Evolutionary conservation across 2,888 invertebrate genomes (phyloP).

Genomic region (Acleris emargana): DNA sequence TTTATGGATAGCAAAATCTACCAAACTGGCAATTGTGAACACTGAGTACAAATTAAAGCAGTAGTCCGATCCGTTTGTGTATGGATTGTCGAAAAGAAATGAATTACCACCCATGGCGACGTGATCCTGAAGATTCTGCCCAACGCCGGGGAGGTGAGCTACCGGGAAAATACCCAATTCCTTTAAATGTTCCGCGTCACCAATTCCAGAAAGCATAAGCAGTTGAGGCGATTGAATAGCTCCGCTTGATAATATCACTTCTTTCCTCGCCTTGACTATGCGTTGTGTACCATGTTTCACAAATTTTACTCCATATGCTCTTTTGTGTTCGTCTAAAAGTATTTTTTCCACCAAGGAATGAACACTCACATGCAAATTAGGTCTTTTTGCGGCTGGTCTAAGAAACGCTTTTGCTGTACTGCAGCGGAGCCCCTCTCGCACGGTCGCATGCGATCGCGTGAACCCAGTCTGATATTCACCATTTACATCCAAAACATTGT

Average conservation of each 20-base stretch:
- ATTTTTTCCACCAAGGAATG: constrained; percentile 88
- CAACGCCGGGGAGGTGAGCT: constrained; percentile 88
- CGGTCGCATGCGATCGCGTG: constrained; percentile 89
- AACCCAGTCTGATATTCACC: constrained; percentile 92
- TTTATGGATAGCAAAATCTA: constrained; percentile 84
- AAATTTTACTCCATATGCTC: constrained; percentile 87
- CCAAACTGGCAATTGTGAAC: constrained; percentile 84
- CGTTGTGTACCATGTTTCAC: constrained; percentile 81
- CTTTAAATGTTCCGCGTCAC: constrained; percentile 85
- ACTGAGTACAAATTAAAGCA: constrained; percentile 88
- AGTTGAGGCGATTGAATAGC: constrained; percentile 93
- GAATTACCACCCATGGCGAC: constrained; percentile 90
- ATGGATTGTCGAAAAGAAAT: constrained; percentile 87
- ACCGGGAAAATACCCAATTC: constrained; percentile 85
- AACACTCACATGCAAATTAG: constrained; percentile 89
- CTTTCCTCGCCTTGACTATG: constrained; percentile 86
- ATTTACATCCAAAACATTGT: constrained; percentile 88
- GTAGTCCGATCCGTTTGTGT: constrained; percentile 81
- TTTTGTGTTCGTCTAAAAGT: constrained; percentile 84
- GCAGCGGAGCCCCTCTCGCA: constrained; percentile 90
- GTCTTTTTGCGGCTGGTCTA: constrained; percentile 85
- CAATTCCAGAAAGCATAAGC: constrained; percentile 93
- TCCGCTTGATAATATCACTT: constrained; percentile 94
- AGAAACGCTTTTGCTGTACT: constrained; percentile 93
- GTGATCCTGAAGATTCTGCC: constrained; percentile 92